Evolutionary conservation across 2,888 invertebrate genomes (phyloP).

Genomic region (Eulithis prunata): DNA sequence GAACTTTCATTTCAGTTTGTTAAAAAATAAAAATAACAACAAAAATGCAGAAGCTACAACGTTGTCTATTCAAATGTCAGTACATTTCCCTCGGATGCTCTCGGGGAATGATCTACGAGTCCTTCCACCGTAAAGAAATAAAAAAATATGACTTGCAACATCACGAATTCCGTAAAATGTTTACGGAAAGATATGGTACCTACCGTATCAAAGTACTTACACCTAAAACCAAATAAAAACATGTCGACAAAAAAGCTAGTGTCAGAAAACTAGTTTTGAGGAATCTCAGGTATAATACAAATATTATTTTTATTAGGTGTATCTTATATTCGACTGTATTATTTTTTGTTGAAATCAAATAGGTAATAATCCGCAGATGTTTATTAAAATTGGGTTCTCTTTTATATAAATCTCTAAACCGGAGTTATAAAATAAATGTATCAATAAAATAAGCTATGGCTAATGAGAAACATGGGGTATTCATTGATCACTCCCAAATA

Average conservation of each 20-base stretch:
- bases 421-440: too few relatives aligned
- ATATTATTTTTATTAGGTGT: too few relatives aligned
- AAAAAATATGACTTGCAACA: slow-evolving; percentile 31
- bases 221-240: too few relatives aligned
- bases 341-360: too few relatives aligned
- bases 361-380: too few relatives aligned
- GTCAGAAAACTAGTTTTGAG: too few relatives aligned
- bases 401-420: too few relatives aligned
- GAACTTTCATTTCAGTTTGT: not conserved
- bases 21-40: not conserved
- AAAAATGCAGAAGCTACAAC: slow-evolving; percentile 9
- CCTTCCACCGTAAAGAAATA: slow-evolving; percentile 18
- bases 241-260: too few relatives aligned
- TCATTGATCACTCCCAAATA: slow-evolving; percentile 14
- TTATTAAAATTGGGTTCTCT: too few relatives aligned
- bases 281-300: too few relatives aligned
- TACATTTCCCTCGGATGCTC: slow-evolving; percentile 13
- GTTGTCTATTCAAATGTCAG: slow-evolving; percentile 17
- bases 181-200: not conserved
- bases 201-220: too few relatives aligned
- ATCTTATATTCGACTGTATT: too few relatives aligned
- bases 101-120: slow-evolving; percentile 19
- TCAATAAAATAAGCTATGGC: not conserved
- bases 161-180: slow-evolving; percentile 10
- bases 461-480: slow-evolving; percentile 11